Percentiles rank a stretch among this genome's conserved stretches.
Conservation (phyloP, 2,113 vertebrate species). For the Ptilorrhoa leucosticta region DNA sequence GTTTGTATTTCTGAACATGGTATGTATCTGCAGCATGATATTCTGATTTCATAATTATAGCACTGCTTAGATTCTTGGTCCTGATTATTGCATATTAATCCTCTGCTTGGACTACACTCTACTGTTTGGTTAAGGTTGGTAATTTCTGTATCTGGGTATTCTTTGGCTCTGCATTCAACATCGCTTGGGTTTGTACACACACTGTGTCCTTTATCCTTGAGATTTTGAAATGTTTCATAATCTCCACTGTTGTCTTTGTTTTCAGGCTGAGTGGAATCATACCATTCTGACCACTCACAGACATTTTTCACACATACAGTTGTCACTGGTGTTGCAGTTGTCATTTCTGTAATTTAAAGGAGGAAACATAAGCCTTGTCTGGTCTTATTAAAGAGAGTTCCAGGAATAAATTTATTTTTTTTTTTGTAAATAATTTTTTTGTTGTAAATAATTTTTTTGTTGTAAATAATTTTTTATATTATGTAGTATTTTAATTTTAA, state of each 20-base stretch:
- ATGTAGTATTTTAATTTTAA: neutral
- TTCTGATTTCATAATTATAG: slow-evolving; percentile 66
- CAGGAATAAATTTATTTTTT: neutral
- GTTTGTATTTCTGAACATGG: slow-evolving; percentile 24
- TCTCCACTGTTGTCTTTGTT: slow-evolving; percentile 35
- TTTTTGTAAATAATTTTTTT: too few relatives aligned
- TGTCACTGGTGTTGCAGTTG: neutral
- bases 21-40: slow-evolving; percentile 59
- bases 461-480: neutral
- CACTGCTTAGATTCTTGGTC: slow-evolving; percentile 53
- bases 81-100: slow-evolving; percentile 64
- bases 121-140: slow-evolving; percentile 51
- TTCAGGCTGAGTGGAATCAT: slow-evolving; percentile 32
- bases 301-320: slow-evolving; percentile 48
- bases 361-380: neutral
- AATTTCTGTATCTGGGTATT: neutral
- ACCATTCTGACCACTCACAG: slow-evolving; percentile 71
- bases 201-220: slow-evolving; percentile 29
- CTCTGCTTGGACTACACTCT: neutral
- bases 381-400: neutral
- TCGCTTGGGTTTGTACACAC: neutral
- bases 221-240: slow-evolving; percentile 58
- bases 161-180: slow-evolving; percentile 57
- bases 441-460: neutral
- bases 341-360: neutral